These are phyloP conservation scores for Ianthella basta DNA, from an alignment of 37 sponge, comb jelly and placozoan species.

Conservation along the genomic window DNA sequence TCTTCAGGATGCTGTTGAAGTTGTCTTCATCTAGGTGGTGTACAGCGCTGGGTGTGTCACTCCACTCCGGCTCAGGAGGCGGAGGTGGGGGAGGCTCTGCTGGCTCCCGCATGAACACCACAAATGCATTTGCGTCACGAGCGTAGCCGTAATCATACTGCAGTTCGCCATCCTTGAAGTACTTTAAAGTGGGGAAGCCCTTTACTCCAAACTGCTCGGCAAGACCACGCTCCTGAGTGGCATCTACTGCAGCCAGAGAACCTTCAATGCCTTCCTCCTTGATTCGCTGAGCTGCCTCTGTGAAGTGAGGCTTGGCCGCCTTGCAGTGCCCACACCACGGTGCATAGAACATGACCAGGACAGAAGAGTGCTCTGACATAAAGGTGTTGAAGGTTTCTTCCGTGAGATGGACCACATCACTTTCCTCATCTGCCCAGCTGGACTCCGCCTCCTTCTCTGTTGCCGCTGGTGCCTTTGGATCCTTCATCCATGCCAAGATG, in stretches of 20 bases:
- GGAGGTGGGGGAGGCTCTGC: slow-evolving; percentile 92
- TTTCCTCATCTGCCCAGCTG: slow-evolving; percentile 69
- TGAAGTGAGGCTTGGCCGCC: slow-evolving; percentile 90
- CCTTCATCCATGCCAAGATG: slow-evolving; percentile 77
- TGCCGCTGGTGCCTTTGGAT: slow-evolving; percentile 54
- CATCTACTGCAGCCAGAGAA: slow-evolving; percentile 87
- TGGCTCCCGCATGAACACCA: slow-evolving; percentile 93
- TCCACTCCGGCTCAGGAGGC: slow-evolving; percentile 85
- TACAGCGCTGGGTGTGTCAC: slow-evolving; percentile 65
- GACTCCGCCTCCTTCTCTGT: slow-evolving; percentile 34
- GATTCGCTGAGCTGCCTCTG: slow-evolving; percentile 61
- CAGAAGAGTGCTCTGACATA: slow-evolving; percentile 73
- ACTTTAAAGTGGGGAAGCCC: slow-evolving; percentile 84
- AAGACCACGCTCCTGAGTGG: slow-evolving; percentile 61
- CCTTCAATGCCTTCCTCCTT: slow-evolving; percentile 73
- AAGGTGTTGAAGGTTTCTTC: slow-evolving; percentile 66
- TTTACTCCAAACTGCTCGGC: slow-evolving; percentile 67
- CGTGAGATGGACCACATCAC: slow-evolving; percentile 87
- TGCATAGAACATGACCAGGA: slow-evolving; percentile 95
- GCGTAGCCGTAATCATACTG: slow-evolving; percentile 71
- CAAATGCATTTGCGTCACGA: slow-evolving; percentile 62
- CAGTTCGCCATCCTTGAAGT: slow-evolving; percentile 71
- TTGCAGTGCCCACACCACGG: slow-evolving; percentile 98
- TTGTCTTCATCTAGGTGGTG: slow-evolving; percentile 68
- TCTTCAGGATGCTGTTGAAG: slow-evolving; percentile 76